These are phyloP conservation scores for Pharmacophagus antenor DNA, from an alignment of 2,888 invertebrate genomes.

Conservation along the genomic window DNA sequence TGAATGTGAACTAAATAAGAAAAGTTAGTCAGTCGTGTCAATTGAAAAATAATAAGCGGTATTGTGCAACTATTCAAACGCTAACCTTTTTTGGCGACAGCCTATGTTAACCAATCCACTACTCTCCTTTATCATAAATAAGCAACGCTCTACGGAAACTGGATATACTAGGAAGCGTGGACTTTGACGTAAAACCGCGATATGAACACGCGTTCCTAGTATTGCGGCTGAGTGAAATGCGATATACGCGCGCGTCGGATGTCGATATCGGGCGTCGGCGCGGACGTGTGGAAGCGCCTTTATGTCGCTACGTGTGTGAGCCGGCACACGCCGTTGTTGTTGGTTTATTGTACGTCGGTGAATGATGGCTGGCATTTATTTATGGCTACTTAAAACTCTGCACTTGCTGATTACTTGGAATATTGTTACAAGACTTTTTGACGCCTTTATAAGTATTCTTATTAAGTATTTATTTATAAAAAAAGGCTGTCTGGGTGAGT, in stretches of 20 bases:
- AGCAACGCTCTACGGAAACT: conserved; percentile 12
- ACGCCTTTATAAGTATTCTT: too few relatives aligned
- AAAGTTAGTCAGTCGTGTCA: too few relatives aligned
- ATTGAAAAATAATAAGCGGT: too few relatives aligned
- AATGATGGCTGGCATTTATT: conserved; percentile 8
- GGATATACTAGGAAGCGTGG: conserved; percentile 20
- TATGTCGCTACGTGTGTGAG: conserved; percentile 4
- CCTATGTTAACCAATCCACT: conserved; percentile 1
- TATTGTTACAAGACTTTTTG: too few relatives aligned
- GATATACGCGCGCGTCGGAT: conserved; percentile 16
- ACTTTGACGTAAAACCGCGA: conserved; percentile 18
- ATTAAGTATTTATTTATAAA: too few relatives aligned
- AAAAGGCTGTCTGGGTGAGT: too few relatives aligned
- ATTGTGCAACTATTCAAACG: too few relatives aligned
- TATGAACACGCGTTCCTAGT: conserved; percentile 24
- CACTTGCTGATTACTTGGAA: too few relatives aligned
- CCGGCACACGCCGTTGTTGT: conserved; percentile 2
- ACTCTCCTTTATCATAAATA: not conserved
- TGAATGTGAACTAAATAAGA: too few relatives aligned
- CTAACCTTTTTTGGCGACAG: too few relatives aligned
- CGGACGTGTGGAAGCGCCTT: conserved; percentile 19
- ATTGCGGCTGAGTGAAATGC: conserved; percentile 28
- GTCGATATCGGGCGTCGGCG: conserved; percentile 16
- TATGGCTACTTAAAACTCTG: not conserved
- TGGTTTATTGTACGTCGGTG: conserved; percentile 2